A percentile compares a stretch with the other conserved stretches of the same genome.
phyloP scores from a whole-genome alignment of 2,797 vertebrate species.

The Buphagus erythrorhynchus region DNA sequence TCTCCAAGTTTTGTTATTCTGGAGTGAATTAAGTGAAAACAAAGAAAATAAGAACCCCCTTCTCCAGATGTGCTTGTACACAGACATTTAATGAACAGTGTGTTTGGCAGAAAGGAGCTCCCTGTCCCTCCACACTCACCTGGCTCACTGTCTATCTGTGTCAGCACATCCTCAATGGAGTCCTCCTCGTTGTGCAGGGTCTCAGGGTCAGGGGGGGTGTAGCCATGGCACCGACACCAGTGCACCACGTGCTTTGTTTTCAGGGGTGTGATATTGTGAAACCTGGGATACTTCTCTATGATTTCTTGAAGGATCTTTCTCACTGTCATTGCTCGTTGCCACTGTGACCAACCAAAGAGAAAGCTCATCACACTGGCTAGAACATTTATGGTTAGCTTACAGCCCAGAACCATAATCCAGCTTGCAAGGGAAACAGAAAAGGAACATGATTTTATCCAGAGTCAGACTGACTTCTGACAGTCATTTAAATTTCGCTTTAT shows the following conservation, averaged over 20 bases:
- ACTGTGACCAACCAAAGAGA: slow-evolving; percentile 75
- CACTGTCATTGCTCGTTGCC: slow-evolving; percentile 93
- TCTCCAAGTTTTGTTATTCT: neutral
- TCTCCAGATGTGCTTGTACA: neutral
- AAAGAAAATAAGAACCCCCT: neutral
- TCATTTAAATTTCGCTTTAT: neutral
- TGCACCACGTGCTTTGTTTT: slow-evolving; percentile 94
- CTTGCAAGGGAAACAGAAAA: neutral
- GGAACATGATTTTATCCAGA: neutral
- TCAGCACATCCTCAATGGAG: slow-evolving; percentile 95
- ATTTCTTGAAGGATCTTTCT: slow-evolving; percentile 92
- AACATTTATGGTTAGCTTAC: neutral
- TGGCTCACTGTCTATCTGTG: slow-evolving; percentile 95
- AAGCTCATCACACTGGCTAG: neutral
- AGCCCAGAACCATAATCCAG: neutral
- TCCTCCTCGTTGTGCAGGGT: slow-evolving; percentile 83
- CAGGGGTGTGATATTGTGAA: slow-evolving; percentile 86
- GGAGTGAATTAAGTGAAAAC: neutral
- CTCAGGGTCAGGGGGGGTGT: slow-evolving; percentile 91
- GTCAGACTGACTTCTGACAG: neutral
- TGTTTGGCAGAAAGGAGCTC: neutral
- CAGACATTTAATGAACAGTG: neutral
- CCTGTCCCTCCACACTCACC: slow-evolving; percentile 70
- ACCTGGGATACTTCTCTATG: slow-evolving; percentile 87
- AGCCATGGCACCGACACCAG: slow-evolving; percentile 95